Base-by-base conservation (phyloP, 2,888 invertebrate species). In the Clanis bilineata region DNA sequence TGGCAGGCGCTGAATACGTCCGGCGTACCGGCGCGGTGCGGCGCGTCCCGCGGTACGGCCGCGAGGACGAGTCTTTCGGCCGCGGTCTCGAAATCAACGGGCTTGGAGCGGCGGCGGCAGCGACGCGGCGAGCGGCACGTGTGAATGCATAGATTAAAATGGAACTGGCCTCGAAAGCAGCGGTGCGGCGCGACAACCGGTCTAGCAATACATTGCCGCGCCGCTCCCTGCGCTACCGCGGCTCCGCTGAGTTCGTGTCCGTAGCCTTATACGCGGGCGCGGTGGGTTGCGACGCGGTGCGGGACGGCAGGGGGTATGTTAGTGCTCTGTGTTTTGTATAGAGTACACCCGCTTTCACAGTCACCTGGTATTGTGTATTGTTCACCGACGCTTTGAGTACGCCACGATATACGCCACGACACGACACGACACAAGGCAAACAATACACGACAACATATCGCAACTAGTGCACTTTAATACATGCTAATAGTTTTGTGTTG, bases 361-460 rank as follows among this genome's bases (percentile, higher is more conserved):
- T 51, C 51, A 32, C 51, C 51, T 51, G 51, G 32, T 28, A 51
- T 51, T 32, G 32, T 51, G 32, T 28, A 51, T 51, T 32, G 32
- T 51, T 51, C 51, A 32, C 18, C 32, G 47, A 18, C 15, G 18
- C 51, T 51, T 51, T 32, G 51, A 32, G 32, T 18, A 10, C 28
- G 10, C 18, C 51, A 51, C 44, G 22, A 18, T 1, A 51, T 25
- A 45, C 45, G n/a, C 23, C 2, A 45, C 45, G 12, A 45, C 45
- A 36, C 32, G 32, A 36, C n/a, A n/a, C n/a, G n/a, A n/a, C 36
- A 36, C 36, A 36, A 36, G 7, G 44, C 44, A 45, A 12, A 39
- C 23, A 23, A 45, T 23, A 45, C 23, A 22, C 44, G 4, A 45
- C n/a, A n/a, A n/a, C n/a, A n/a, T n/a, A n/a, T n/a, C n/a, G n/a